Evolutionary conservation across 2,113 vertebrate species (phyloP), one percentile per base, ranked within the genome.

Genomic region (Columbina picui): DNA sequence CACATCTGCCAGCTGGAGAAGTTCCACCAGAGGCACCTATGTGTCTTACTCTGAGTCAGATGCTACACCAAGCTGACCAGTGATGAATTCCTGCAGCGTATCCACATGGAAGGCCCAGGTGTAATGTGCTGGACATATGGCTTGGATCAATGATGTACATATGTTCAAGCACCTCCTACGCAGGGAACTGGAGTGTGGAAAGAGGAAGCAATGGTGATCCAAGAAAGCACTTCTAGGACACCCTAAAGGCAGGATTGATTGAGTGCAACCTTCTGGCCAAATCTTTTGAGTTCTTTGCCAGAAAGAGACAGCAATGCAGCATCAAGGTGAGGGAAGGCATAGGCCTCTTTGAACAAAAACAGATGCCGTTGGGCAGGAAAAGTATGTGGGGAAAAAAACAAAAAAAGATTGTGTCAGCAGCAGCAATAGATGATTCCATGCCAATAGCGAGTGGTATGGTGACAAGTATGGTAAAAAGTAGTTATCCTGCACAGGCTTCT

Each of bases 181-280:
- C 73, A 87, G 87, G 36, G 87, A 93, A 95, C 77, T 76, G 80
- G 87, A 97, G 94, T 82, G 91, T 94, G 81, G 93, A 94, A 95
- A 96, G 56, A 97, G 93, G 94, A 96, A 96, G 80, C 69, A 81
- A 36, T 50, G 91, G 65, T 82, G 87, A 96, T 95, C 87, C 95
- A 95, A 94, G 93, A 96, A 96, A 97, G 77, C 1, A 0, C 86
- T 97, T 94, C 93, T 94, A 96, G 94, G 93, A 95, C 89, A 96
- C 84, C 93, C 91, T 92, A 94, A 95, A 94, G 95, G 93, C 89
- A 97, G 91, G 77, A 95, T 97, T 97, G 94, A 95, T 97, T 95
- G 93, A 97, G 94, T 96, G 93, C 86, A 96, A 94, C 71, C 96
- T 95, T 93, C 94, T 15, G 61, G 93, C 89, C 95, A 96, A 97